phyloP scores from a whole-genome alignment of 2,113 vertebrate genomes.

The Oryzias curvinotus region DNA sequence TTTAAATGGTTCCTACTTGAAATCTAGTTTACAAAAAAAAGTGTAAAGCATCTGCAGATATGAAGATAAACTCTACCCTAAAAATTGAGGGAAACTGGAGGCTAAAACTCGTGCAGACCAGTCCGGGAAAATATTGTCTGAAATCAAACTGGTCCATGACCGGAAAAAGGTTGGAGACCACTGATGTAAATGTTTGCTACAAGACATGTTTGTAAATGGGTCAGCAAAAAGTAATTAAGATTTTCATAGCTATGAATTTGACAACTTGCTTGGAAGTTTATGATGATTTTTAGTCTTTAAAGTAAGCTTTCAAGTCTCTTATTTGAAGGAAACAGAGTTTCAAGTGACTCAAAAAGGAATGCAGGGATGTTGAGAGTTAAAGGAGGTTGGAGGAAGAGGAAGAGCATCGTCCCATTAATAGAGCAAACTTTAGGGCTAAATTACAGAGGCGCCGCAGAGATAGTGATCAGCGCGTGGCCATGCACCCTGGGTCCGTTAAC shows the following conservation, averaged over 20 bases:
- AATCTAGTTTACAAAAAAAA: too few relatives aligned
- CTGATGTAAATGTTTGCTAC: too few relatives aligned
- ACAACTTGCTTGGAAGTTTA: constrained; percentile 16
- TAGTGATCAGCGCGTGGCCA: constrained; percentile 65
- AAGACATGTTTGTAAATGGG: too few relatives aligned
- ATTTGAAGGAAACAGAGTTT: constrained; percentile 18
- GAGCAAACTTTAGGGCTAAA: constrained; percentile 71
- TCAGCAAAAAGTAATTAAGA: background rate
- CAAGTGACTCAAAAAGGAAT: constrained; percentile 42
- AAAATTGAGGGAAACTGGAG: too few relatives aligned
- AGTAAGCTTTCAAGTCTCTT: constrained; percentile 21
- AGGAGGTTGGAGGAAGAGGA: constrained; percentile 45
- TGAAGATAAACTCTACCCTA: too few relatives aligned
- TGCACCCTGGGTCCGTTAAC: constrained; percentile 66
- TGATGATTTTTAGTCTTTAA: constrained; percentile 7
- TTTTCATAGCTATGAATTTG: constrained; percentile 2
- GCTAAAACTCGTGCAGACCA: too few relatives aligned
- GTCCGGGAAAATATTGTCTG: too few relatives aligned
- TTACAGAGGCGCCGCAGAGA: constrained; percentile 72
- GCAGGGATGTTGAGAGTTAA: constrained; percentile 50
- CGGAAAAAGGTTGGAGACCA: too few relatives aligned
- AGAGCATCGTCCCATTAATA: constrained; percentile 69
- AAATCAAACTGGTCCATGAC: too few relatives aligned
- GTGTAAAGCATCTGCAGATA: too few relatives aligned
- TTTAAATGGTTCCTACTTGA: too few relatives aligned